Base-by-base conservation (phyloP, 2,888 invertebrate species). In the Troglohyphantes excavatus region DNA sequence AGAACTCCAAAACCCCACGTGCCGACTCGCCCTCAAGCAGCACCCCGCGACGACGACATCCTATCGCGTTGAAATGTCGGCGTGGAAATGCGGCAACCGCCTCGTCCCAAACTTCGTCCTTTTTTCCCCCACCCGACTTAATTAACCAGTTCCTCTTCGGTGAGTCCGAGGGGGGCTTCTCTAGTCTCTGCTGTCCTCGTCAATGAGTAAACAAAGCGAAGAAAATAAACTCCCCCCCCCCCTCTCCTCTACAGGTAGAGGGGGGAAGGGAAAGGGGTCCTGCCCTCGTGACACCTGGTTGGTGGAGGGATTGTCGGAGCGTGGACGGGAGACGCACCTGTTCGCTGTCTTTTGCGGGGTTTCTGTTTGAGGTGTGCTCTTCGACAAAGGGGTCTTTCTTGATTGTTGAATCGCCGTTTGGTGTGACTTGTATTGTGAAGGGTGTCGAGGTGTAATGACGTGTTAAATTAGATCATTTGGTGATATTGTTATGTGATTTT, bases 181-280 rank as follows among this genome's bases (percentile, higher is more conserved):
- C 2, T 46, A 13, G 53, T n/a, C 73, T 33, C 61, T 63, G 43
- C 83, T 63, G 72, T 72, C 29, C 63, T 33, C 53, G 72, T 53
- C 29, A 82, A 82, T 82, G 68, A 82, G 83, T 83, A 83, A 83
- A 83, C 83, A 83, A 83, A 83, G 73, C 33, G 72, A 83, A 83
- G 72, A 53, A 53, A 53, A 53, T 53, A n/a, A 53, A 53, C 17
- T 53, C 17, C 13, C 67, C 67, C 79, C 43, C 78, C 43, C 65
- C 43, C 6, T 26, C 19, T 19, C 29, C 0, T 53, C n/a, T 53
- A 43, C 29, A 26, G 29, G 26, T 65, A 33, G 79, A 21, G 23
- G 59, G 53, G 68, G 46, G 79, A 9, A 21, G 79, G 63, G 53
- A 59, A 29, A 29, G 43, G 27, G 39, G 61, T 59, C 67, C 59